These are phyloP conservation scores for Carterocephalus palaemon DNA, from an alignment of 2,888 invertebrate species.

Conservation along the genomic window DNA sequence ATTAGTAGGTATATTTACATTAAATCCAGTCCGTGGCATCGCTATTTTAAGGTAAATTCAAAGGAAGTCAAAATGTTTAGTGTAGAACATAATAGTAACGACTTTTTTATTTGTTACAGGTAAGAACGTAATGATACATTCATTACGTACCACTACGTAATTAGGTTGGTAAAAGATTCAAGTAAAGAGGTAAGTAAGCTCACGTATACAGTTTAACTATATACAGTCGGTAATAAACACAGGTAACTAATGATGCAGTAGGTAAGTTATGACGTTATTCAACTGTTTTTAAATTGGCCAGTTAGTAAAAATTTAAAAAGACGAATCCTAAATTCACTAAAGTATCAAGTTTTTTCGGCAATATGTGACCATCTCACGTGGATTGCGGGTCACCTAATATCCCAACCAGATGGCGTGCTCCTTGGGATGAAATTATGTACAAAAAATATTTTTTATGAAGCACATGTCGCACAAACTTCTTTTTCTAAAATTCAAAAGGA, in stretches of 20 bases:
- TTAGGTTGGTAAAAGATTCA: no score
- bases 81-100: neutral
- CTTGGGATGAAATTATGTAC: constrained; percentile 41
- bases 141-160: no score
- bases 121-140: no score
- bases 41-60: no score
- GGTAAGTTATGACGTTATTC: no score
- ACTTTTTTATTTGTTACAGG: neutral
- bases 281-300: no score
- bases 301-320: neutral
- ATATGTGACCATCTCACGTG: constrained; percentile 39
- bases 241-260: no score
- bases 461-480: constrained; percentile 47
- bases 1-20: no score
- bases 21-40: no score
- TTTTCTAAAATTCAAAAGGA: constrained; percentile 45
- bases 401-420: constrained; percentile 62
- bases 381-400: constrained; percentile 67
- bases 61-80: neutral
- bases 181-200: no score
- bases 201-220: no score
- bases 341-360: constrained; percentile 39
- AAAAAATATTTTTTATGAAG: constrained; percentile 46
- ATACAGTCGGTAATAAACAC: no score
- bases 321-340: constrained; percentile 14